Evolutionary conservation across 2,113 vertebrate genomes (phyloP).

Genomic region (Salvelinus namaycush): DNA sequence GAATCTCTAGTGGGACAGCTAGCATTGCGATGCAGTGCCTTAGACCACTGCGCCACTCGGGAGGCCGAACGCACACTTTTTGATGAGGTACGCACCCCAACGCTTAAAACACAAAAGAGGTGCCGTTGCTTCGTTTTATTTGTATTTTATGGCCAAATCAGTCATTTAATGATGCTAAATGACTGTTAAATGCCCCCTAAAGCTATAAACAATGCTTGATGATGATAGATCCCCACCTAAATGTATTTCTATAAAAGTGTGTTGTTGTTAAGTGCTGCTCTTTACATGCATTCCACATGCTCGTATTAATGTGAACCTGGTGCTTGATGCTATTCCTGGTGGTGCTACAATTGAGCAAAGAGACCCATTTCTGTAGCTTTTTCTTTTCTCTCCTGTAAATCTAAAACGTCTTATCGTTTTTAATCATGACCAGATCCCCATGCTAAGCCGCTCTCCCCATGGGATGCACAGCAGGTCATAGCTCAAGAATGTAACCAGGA

Average conservation of each 20-base stretch:
- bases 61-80: not conserved
- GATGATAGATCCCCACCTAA: not conserved
- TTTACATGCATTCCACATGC: not conserved
- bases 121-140: conserved; percentile 22
- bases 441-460: too few relatives aligned
- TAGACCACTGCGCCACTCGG: too few relatives aligned
- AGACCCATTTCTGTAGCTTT: too few relatives aligned
- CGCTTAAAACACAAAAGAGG: conserved; percentile 6
- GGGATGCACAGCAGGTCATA: too few relatives aligned
- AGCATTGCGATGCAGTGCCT: too few relatives aligned
- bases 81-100: not conserved
- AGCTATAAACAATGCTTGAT: conserved; percentile 4
- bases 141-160: conserved; percentile 27
- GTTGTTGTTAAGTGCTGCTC: not conserved
- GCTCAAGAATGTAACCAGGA: too few relatives aligned
- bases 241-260: not conserved
- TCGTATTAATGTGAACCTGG: not conserved
- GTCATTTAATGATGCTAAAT: conserved; percentile 32
- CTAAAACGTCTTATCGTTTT: too few relatives aligned
- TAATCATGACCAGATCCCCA: too few relatives aligned
- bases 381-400: too few relatives aligned
- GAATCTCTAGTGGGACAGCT: too few relatives aligned
- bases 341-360: too few relatives aligned
- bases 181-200: conserved; percentile 21
- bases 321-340: not conserved